These are phyloP conservation scores for Pan paniscus DNA, from an alignment of 2,113 vertebrate species.

Conservation along the genomic window DNA sequence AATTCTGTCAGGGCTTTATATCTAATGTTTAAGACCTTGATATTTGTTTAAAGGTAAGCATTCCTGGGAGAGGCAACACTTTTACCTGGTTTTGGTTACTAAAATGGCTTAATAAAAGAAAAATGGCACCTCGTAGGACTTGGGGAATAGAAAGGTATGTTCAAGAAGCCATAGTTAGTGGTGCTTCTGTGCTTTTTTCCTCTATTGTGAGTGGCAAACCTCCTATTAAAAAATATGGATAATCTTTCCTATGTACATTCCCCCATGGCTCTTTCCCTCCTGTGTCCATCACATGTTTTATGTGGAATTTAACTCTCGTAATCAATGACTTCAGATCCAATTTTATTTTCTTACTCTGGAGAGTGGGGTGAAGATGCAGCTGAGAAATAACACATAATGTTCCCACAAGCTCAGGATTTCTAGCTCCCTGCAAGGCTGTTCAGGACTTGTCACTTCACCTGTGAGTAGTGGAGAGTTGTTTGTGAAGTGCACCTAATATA, in stretches of 20 bases:
- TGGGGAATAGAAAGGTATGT: neutral
- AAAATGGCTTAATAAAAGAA: neutral
- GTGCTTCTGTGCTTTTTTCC: neutral
- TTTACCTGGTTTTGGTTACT: neutral
- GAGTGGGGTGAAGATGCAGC: neutral
- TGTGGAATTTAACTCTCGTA: neutral
- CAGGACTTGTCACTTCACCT: neutral
- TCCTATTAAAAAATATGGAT: neutral
- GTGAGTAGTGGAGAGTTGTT: neutral
- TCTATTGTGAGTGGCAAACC: neutral
- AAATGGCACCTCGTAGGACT: neutral
- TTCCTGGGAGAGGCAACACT: neutral
- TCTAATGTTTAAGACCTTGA: neutral
- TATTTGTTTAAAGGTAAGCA: neutral
- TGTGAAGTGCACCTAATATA: neutral
- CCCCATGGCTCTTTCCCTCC: neutral
- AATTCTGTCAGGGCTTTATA: neutral
- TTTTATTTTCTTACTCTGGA: slow-evolving; percentile 38
- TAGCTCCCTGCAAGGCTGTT: neutral
- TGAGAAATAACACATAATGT: neutral
- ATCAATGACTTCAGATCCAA: neutral
- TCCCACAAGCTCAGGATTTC: neutral
- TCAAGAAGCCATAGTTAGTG: neutral
- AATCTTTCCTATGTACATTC: neutral
- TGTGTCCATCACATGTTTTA: neutral